Conservation (phyloP, 2,797 vertebrate genomes). For the Monodelphis domestica region DNA sequence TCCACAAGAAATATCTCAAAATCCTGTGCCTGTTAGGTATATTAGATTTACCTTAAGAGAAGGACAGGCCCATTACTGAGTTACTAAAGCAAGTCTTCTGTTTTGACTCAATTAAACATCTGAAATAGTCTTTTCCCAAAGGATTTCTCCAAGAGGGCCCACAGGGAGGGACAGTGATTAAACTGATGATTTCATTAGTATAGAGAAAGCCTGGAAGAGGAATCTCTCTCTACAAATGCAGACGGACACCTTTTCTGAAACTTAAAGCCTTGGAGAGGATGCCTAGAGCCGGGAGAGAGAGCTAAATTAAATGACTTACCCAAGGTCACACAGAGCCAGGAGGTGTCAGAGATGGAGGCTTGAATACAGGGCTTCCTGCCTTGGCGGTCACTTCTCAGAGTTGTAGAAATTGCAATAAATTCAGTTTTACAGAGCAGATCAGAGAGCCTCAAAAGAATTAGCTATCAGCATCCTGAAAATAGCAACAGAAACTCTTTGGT, state of each 20-base stretch:
- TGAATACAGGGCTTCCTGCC: not conserved
- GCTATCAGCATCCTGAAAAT: conserved; percentile 51
- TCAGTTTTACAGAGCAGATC: conserved; percentile 48
- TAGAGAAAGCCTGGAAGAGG: not conserved
- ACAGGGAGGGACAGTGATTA: not conserved
- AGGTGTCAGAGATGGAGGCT: not conserved
- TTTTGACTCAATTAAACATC: conserved; percentile 28
- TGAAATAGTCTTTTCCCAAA: conserved; percentile 1
- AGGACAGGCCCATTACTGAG: not conserved
- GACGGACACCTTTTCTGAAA: not conserved
- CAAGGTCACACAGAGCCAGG: not conserved
- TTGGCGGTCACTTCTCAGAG: conserved; percentile 28
- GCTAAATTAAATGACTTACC: too few relatives aligned
- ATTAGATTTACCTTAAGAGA: conserved; percentile 19
- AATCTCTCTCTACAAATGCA: not conserved
- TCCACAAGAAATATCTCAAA: not conserved
- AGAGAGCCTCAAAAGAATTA: not conserved
- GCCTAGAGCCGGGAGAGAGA: not conserved
- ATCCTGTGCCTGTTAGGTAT: not conserved
- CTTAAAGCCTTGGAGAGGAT: not conserved
- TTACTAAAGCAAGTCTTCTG: conserved; percentile 28
- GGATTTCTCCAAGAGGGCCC: not conserved
- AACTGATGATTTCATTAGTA: not conserved
- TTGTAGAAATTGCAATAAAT: conserved; percentile 48
- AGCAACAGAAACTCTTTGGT: not conserved